Conservation (phyloP, 2,888 invertebrate genomes). For the Cheilosia impressa region DNA sequence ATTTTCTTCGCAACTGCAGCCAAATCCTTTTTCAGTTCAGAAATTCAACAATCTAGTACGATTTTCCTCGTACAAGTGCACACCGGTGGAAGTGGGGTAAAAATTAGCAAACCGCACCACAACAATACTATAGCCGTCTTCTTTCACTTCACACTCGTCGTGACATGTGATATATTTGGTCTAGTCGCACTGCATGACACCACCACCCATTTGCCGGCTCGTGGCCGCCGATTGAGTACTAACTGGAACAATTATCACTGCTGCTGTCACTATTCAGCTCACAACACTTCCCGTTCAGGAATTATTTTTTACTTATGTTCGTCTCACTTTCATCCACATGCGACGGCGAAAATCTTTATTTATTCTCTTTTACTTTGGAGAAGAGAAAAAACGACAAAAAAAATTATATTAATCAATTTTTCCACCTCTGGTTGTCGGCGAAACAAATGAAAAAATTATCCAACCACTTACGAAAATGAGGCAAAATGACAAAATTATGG, state of each 20-base stretch:
- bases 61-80: slow-evolving; percentile 18
- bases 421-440: slow-evolving; percentile 60
- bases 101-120: slow-evolving; percentile 25
- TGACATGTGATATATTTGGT: neutral
- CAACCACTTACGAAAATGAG: slow-evolving; percentile 56
- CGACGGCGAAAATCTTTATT: slow-evolving; percentile 43
- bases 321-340: slow-evolving; percentile 33
- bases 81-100: slow-evolving; percentile 7
- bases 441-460: slow-evolving; percentile 61
- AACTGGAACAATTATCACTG: slow-evolving; percentile 61
- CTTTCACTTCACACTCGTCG: slow-evolving; percentile 1
- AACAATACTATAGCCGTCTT: neutral
- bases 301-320: slow-evolving; percentile 23
- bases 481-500: slow-evolving; percentile 34
- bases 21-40: slow-evolving; percentile 27
- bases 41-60: slow-evolving; percentile 40
- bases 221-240: slow-evolving; percentile 50
- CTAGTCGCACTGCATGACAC: slow-evolving; percentile 63
- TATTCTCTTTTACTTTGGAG: slow-evolving; percentile 50
- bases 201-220: slow-evolving; percentile 72
- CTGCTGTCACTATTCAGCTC: slow-evolving; percentile 29
- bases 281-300: slow-evolving; percentile 15
- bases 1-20: slow-evolving; percentile 22
- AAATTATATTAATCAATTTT: slow-evolving; percentile 72
- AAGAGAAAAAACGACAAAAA: slow-evolving; percentile 20